Evolutionary conservation across 2,888 invertebrate species (phyloP).

Genomic region (Troglohyphantes excavatus): DNA sequence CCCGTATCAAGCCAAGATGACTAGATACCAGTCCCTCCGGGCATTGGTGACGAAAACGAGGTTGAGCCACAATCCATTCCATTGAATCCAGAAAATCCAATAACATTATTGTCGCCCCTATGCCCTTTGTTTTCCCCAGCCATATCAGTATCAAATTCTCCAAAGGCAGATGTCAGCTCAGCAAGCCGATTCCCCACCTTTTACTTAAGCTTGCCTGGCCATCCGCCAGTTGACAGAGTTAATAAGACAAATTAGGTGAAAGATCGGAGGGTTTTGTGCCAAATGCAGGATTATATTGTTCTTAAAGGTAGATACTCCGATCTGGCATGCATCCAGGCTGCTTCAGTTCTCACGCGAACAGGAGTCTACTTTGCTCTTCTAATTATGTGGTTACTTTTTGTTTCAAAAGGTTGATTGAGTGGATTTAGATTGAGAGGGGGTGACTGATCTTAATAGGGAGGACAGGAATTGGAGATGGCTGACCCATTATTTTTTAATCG

Average conservation of each 20-base stretch:
- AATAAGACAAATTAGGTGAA: slow-evolving; percentile 77
- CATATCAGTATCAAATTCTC: slow-evolving; percentile 43
- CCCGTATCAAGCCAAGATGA: not conserved
- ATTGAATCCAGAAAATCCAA: slow-evolving; percentile 61
- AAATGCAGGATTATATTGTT: slow-evolving; percentile 70
- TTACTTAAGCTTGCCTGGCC: slow-evolving; percentile 72
- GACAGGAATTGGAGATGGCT: not conserved
- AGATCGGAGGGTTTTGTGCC: slow-evolving; percentile 61
- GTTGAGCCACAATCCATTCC: slow-evolving; percentile 25
- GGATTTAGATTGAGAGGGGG: slow-evolving; percentile 14
- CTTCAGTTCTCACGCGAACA: slow-evolving; percentile 29
- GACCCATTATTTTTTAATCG: not conserved
- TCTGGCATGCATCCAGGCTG: slow-evolving; percentile 62
- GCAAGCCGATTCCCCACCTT: slow-evolving; percentile 53
- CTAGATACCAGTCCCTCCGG: not conserved
- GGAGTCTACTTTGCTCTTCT: slow-evolving; percentile 35
- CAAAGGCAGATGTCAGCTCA: slow-evolving; percentile 57
- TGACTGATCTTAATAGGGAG: slow-evolving; percentile 11
- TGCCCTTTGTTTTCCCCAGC: slow-evolving; percentile 60
- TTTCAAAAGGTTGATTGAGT: slow-evolving; percentile 1
- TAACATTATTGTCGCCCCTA: slow-evolving; percentile 72
- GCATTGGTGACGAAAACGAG: slow-evolving; percentile 8
- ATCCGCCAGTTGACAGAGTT: slow-evolving; percentile 73
- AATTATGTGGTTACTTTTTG: slow-evolving; percentile 55
- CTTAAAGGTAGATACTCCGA: slow-evolving; percentile 55